A percentile compares a stretch with the other conserved stretches of the same genome.
These are phyloP conservation scores for Vesta saturnalis DNA, from an alignment of 2,888 invertebrate genomes.

Conservation along the genomic window DNA sequence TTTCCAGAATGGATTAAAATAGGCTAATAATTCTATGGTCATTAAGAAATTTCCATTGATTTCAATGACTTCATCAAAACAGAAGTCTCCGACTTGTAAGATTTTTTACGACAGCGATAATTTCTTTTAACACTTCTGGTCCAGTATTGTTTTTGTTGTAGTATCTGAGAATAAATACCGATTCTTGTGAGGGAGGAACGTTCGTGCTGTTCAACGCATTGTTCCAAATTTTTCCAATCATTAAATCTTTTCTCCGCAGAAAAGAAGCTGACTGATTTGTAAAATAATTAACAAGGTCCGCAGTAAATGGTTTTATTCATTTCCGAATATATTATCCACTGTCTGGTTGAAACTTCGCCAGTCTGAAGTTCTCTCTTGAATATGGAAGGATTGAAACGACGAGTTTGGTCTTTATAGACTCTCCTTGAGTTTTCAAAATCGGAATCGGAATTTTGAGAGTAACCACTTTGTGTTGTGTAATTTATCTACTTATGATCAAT, in stretches of 20 bases:
- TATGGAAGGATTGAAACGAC: neutral
- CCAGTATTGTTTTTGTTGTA: too few relatives aligned
- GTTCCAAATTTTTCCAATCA: neutral
- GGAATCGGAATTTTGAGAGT: neutral
- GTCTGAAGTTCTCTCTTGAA: neutral
- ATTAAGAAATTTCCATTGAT: too few relatives aligned
- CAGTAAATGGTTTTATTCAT: neutral
- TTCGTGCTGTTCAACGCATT: neutral
- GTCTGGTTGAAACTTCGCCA: neutral
- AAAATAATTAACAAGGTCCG: too few relatives aligned
- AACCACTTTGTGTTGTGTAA: neutral
- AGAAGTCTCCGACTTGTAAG: too few relatives aligned
- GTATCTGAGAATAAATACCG: too few relatives aligned
- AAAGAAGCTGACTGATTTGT: neutral
- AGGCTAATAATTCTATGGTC: too few relatives aligned
- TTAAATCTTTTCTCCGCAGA: neutral
- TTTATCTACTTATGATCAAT: neutral
- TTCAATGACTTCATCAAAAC: too few relatives aligned
- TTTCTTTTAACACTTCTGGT: too few relatives aligned
- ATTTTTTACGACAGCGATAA: too few relatives aligned
- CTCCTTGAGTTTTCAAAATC: neutral
- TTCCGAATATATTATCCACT: neutral
- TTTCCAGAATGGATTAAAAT: too few relatives aligned
- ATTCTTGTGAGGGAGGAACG: too few relatives aligned
- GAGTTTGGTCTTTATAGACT: neutral